These are phyloP conservation scores for Passer domesticus DNA, from an alignment of 2,113 vertebrate species.

Conservation along the genomic window DNA sequence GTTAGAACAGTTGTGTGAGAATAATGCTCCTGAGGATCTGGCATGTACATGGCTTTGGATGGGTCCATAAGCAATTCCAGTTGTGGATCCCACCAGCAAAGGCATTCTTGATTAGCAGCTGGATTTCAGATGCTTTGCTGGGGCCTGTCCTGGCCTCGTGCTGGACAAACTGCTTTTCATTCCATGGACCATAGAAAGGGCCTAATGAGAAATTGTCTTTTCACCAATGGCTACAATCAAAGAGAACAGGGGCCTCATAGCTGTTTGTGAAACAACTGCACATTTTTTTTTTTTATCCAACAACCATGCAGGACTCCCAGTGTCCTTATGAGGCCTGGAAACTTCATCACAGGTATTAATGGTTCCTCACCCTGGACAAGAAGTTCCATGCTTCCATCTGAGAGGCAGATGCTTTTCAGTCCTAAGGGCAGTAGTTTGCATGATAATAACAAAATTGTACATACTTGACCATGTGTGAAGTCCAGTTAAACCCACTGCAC, in stretches of 20 bases:
- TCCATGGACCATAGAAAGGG: not conserved
- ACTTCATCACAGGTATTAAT: not conserved
- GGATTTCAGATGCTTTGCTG: not conserved
- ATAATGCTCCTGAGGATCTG: not conserved
- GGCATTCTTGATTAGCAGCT: not conserved
- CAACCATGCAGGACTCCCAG: not conserved
- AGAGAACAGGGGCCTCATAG: not conserved
- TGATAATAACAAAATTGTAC: not conserved
- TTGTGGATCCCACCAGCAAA: not conserved
- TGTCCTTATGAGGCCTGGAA: not conserved
- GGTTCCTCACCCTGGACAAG: not conserved
- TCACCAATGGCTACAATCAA: not conserved
- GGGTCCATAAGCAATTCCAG: rapidly evolving
- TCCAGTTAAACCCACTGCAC: rapidly evolving
- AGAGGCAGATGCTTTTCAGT: not conserved
- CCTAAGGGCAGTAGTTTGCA: not conserved
- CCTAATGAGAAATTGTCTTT: not conserved
- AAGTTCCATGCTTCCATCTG: not conserved
- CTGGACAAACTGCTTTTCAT: not conserved
- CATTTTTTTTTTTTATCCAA: not conserved
- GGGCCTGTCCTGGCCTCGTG: rapidly evolving
- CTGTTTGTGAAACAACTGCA: not conserved
- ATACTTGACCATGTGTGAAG: not conserved
- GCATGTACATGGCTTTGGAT: not conserved
- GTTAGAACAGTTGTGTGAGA: not conserved